Evolutionary conservation across 1,140 invertebrate genomes (phyloP).

Genomic region (Drosophila lacteicornis): DNA sequence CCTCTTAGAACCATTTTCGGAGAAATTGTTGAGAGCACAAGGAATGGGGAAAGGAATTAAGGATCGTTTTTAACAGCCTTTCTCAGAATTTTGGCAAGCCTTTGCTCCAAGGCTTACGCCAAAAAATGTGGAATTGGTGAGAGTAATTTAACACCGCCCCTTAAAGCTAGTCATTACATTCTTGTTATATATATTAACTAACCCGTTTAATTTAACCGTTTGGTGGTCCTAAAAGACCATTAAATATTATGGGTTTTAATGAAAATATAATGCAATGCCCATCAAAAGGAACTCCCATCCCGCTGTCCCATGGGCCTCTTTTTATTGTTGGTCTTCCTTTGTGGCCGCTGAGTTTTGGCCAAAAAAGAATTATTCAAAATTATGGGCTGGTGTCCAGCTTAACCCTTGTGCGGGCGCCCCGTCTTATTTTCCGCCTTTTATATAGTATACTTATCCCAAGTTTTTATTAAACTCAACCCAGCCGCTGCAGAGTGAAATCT

Average conservation of each 20-base stretch:
- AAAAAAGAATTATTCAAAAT: constrained; percentile 75
- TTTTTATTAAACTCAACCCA: constrained; percentile 63
- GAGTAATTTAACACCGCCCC: neutral
- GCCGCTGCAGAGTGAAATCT: constrained; percentile 43
- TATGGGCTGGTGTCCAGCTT: constrained; percentile 55
- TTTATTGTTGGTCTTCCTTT: constrained; percentile 67
- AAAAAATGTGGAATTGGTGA: no score
- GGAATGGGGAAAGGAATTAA: no score
- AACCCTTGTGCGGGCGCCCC: constrained; percentile 59
- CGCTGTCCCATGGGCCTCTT: constrained; percentile 40
- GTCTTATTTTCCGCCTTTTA: constrained; percentile 30
- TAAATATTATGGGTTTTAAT: constrained; percentile 73
- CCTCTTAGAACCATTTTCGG: no score
- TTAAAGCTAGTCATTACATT: constrained; percentile 3
- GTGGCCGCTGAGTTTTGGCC: constrained; percentile 38
- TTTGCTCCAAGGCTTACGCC: no score
- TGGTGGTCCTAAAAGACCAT: constrained; percentile 41
- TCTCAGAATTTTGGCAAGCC: neutral
- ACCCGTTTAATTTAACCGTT: constrained; percentile 56
- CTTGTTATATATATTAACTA: constrained; percentile 9
- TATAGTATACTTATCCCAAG: constrained; percentile 58
- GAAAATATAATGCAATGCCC: constrained; percentile 72
- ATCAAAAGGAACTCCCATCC: constrained; percentile 9
- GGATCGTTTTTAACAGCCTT: neutral
- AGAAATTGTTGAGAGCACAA: no score